These are phyloP conservation scores for Phrynocephalus forsythii DNA, from an alignment of 2,797 vertebrate species.

Conservation along the genomic window DNA sequence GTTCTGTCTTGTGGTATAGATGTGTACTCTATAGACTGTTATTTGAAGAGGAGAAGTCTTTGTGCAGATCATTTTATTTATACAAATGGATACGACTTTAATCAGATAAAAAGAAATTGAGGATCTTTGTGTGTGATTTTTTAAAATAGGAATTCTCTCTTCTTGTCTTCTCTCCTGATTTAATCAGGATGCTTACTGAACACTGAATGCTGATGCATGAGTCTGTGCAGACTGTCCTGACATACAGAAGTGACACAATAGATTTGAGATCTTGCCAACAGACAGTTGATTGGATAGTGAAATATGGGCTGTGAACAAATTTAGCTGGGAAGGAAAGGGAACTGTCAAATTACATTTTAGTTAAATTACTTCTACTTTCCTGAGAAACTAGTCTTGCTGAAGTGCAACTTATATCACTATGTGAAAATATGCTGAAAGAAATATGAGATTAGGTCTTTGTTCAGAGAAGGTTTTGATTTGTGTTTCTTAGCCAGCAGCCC, in stretches of 20 bases:
- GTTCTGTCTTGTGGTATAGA: not conserved
- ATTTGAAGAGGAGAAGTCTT: not conserved
- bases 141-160: not conserved
- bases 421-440: not conserved
- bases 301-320: not conserved
- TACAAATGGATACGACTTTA: accelerated
- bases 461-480: not conserved
- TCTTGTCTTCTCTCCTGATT: not conserved
- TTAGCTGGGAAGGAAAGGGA: not conserved
- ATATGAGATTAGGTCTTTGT: not conserved
- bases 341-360: not conserved
- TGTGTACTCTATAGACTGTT: not conserved
- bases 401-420: not conserved
- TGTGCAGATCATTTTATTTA: slow-evolving; percentile 11
- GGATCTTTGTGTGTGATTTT: not conserved
- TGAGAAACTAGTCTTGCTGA: slow-evolving; percentile 2
- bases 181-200: not conserved
- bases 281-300: slow-evolving; percentile 4
- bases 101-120: not conserved
- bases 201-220: not conserved
- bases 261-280: not conserved
- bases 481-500: not conserved
- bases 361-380: slow-evolving; percentile 1
- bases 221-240: not conserved
- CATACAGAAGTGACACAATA: not conserved